Evolutionary conservation across 2,113 vertebrate species (phyloP).

Genomic region (Paratilapia polleni): DNA sequence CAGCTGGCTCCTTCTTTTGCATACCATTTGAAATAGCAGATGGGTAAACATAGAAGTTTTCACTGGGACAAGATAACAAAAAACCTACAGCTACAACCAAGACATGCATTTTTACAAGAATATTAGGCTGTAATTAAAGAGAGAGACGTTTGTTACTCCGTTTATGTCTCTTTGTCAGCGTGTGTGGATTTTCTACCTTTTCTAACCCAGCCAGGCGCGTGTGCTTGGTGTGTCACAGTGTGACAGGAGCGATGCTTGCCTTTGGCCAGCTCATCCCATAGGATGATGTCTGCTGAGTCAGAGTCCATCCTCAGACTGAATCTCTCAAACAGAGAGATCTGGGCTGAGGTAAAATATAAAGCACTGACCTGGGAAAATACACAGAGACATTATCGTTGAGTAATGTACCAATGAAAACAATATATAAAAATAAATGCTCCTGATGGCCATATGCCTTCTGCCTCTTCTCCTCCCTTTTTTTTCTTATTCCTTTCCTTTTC

Average conservation of each 20-base stretch:
- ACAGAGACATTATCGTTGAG: background rate
- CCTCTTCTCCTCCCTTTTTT: background rate
- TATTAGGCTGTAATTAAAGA: background rate
- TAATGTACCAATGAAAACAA: background rate
- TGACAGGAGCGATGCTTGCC: constrained; percentile 82
- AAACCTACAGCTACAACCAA: background rate
- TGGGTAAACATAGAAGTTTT: background rate
- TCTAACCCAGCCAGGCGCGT: constrained; percentile 82
- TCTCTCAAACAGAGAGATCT: constrained; percentile 78
- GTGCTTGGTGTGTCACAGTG: constrained; percentile 75
- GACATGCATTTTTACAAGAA: background rate
- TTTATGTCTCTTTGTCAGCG: background rate
- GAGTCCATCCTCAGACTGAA: constrained; percentile 59
- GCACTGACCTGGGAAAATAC: constrained; percentile 76
- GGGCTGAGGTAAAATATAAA: constrained; percentile 78
- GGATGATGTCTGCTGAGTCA: constrained; percentile 73
- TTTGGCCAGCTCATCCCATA: constrained; percentile 82
- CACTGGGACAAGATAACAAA: background rate
- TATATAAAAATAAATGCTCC: background rate
- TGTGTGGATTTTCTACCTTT: constrained; percentile 77
- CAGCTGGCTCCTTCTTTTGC: background rate
- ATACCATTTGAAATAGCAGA: background rate
- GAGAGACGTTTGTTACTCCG: background rate
- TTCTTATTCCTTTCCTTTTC: background rate
- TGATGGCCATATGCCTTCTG: background rate